Evolutionary conservation across 2,888 invertebrate genomes (phyloP), one percentile per base, ranked within the genome.

Genomic region (Incurvaria masculella): DNA sequence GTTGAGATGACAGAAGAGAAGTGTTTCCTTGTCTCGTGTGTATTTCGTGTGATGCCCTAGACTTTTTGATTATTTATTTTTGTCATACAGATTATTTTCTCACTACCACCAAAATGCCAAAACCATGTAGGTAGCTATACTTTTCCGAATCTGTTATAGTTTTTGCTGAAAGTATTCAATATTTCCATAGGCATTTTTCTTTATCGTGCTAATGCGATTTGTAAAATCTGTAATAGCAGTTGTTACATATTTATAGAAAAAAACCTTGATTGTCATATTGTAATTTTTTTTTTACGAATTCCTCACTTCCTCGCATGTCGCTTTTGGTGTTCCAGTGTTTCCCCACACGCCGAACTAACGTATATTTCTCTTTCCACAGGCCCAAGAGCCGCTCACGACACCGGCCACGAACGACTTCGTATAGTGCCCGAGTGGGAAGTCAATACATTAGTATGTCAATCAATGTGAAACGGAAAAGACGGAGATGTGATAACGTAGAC

Each of bases 351-450:
- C 51, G 44, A 53, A 49, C 47, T 56, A 50, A 48, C 48, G 42
- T 53, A 54, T 60, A 49, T 57, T 63, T 65, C 69, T 69, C 65
- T 57, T 61, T 66, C 85, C 83, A 14, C 83, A 91, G 91, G 89
- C 88, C 63, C 87, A 88, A 79, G 87, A 89, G 80, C 91, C 91
- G 57, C 83, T 91, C 67, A 91, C 87, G 61, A 85, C 85, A 69
- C 85, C 87, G 64, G 87, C 88, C 68, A 87, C 87, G 68, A 88
- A 88, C 72, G 89, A 89, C 64, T 89, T 87, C 79, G 89, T 90
- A 80, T 90, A 81, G 70, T 74, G 68, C 64, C 52, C 63, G 61
- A 61, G 68, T 69, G 51, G 75, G 78, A 59, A 76, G 76, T 65
- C 71, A 76, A 72, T 78, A 74, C 64, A 63, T 66, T 64, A 68